Conservation (phyloP, 2,113 vertebrate species). For the Myrmecophaga tridactyla region DNA sequence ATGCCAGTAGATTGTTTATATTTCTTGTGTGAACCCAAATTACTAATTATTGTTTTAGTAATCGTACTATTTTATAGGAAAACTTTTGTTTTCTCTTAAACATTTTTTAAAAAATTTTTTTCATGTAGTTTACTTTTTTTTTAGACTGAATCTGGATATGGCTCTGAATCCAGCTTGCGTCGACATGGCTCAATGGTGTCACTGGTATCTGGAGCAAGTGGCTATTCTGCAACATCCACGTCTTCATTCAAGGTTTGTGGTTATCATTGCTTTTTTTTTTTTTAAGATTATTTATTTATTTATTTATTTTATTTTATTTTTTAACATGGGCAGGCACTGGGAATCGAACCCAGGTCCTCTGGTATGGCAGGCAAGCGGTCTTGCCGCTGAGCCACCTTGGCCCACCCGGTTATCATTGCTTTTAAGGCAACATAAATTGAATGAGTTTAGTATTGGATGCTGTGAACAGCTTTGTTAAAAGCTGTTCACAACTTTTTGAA, state of each 20-base stretch:
- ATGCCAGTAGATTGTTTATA: not conserved
- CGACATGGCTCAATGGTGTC: constrained; percentile 97
- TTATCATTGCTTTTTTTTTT: not conserved
- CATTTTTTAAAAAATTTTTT: constrained; percentile 39
- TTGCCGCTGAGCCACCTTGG: no score
- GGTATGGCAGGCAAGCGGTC: no score
- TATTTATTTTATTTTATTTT: no score
- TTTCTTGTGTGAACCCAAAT: not conserved
- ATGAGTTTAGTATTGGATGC: not conserved
- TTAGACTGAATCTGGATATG: constrained; percentile 96
- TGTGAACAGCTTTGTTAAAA: no score
- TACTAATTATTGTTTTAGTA: not conserved
- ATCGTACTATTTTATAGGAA: not conserved
- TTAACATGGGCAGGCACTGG: no score
- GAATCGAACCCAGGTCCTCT: no score
- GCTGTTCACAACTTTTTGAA: no score
- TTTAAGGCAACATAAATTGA: not conserved
- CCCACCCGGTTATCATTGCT: not conserved
- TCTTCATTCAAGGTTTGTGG: constrained; percentile 96
- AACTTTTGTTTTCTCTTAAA: constrained; percentile 27
- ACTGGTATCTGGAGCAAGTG: constrained; percentile 95
- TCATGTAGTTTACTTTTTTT: constrained; percentile 64
- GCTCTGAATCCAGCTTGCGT: constrained; percentile 95
- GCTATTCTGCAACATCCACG: constrained; percentile 96
- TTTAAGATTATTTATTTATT: no score